Evolutionary conservation across 2,797 vertebrate species (phyloP).

Genomic region (Eulemur rubriventer): DNA sequence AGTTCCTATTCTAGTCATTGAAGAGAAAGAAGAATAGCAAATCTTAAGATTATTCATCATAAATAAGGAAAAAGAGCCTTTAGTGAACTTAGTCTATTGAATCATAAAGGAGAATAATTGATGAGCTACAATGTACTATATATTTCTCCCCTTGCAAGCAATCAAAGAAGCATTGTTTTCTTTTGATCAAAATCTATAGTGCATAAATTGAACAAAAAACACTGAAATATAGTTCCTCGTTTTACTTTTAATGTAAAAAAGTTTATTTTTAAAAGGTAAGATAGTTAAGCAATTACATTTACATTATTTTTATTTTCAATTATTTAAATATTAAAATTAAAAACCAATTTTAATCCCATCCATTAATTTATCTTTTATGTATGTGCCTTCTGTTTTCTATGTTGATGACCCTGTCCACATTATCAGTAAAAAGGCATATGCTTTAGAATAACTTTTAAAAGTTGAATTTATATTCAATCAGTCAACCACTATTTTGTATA

Average conservation of each 20-base stretch:
- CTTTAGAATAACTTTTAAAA: background rate
- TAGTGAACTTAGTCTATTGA: background rate
- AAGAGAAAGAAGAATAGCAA: background rate
- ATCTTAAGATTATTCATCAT: background rate
- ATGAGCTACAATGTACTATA: background rate
- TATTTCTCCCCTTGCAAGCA: background rate
- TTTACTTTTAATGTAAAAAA: slow-evolving; percentile 27
- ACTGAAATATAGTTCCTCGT: background rate
- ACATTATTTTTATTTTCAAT: background rate
- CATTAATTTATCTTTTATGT: background rate
- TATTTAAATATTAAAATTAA: background rate
- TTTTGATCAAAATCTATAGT: background rate
- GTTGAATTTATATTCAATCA: background rate
- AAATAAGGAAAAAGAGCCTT: background rate
- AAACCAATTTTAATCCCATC: background rate
- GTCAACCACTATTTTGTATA: background rate
- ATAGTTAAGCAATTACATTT: background rate
- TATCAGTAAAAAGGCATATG: background rate
- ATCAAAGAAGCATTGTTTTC: background rate
- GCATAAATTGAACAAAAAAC: background rate
- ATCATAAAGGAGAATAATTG: background rate
- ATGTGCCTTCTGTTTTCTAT: background rate
- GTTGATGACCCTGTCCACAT: background rate
- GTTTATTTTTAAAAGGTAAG: background rate
- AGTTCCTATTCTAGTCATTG: background rate